Base-by-base conservation (phyloP, 2,888 invertebrate species). In the Cheiracanthium punctorium region DNA sequence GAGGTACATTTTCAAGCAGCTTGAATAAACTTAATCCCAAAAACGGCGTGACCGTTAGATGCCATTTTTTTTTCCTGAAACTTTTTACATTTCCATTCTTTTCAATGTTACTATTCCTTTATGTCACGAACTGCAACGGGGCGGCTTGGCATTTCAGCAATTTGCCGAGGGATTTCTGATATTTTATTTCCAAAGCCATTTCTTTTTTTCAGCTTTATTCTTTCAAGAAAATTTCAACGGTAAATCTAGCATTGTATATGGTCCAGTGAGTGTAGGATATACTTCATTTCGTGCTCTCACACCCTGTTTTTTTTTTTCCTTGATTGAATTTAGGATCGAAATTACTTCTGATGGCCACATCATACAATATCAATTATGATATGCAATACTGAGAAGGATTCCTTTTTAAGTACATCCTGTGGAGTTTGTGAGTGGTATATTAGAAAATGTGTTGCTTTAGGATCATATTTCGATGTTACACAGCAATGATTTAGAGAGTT, bases 31-130 rank as follows among this genome's bases (percentile, higher is more conserved):
- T 33, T 79, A 79, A 84, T 79, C 74, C 79, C 37, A 14, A 84
- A 84, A 84, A 10, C 52, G 30, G n/a, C 17, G 48, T 29, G 41
- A 79, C 84, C 79, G 84, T 73, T 79, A 84, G 58, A 17, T 75
- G 17, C 12, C 24, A 65, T 76, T 29, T 29, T 33, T 29, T 70
- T 20, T 7, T 37, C 28, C 41, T 10, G 32, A 17, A 48, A 52
- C 28, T 2, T 48, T 58, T 17, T 10, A 2, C 7, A 58, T 24
- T 58, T 24, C 20, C 24, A 24, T 58, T 58, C 20, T 24, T 58
- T 24, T 24, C 20, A 24, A 5, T 20, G 24, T 58, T 24, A 58
- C 58, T 24, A 58, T 58, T 58, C 14, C 58, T 58, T 30, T 37
- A 20, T 64, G 67, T 79, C 72, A 73, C 69, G 58, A 69, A 28